These are phyloP conservation scores for Columba livia DNA, from an alignment of 2,113 vertebrate genomes.

Conservation along the genomic window DNA sequence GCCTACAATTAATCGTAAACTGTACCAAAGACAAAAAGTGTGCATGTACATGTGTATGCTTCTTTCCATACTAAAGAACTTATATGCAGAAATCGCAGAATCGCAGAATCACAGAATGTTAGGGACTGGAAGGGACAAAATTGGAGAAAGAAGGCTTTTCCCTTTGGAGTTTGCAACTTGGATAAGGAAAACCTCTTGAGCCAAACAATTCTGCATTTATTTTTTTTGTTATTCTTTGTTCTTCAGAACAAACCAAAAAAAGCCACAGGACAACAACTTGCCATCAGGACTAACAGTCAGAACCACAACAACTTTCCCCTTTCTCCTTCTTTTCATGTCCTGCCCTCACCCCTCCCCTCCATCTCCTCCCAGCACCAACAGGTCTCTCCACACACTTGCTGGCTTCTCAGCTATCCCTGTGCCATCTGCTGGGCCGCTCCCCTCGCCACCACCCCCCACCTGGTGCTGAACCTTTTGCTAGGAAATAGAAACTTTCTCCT, in stretches of 20 bases:
- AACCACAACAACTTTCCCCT: neutral
- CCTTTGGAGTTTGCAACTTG: neutral
- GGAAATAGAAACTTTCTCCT: neutral
- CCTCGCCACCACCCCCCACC: no score
- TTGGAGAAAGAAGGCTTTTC: neutral
- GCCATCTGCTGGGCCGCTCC: neutral
- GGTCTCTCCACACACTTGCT: neutral
- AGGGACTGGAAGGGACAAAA: no score
- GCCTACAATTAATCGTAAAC: neutral
- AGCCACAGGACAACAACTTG: neutral
- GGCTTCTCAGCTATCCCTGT: neutral
- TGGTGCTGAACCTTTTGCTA: neutral
- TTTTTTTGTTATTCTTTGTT: neutral
- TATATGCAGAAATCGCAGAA: neutral
- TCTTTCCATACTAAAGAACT: neutral
- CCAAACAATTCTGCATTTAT: neutral
- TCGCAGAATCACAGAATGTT: no score
- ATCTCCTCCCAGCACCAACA: neutral
- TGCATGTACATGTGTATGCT: neutral
- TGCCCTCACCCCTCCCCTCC: neutral
- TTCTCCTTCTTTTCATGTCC: neutral
- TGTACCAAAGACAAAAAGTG: neutral
- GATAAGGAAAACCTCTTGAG: neutral
- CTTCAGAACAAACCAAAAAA: neutral
- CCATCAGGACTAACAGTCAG: neutral